Percentiles rank a stretch among this genome's conserved stretches.
phyloP scores from a whole-genome alignment of 2,888 invertebrate genomes.

The Cephus runcator region DNA sequence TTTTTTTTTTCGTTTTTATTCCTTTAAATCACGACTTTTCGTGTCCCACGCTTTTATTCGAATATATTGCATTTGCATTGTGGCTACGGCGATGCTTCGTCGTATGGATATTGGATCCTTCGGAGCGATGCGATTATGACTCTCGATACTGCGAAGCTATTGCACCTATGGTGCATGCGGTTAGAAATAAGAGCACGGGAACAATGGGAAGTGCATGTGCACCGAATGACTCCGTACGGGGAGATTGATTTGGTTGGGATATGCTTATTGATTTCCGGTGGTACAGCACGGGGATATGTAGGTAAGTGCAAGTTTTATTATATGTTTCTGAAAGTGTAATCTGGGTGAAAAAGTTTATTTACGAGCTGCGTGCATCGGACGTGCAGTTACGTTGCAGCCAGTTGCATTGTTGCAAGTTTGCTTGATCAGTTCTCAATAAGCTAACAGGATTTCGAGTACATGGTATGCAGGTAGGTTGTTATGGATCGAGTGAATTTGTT shows the following conservation, averaged over 20 bases:
- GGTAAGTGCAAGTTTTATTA: not conserved
- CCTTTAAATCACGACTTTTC: not conserved
- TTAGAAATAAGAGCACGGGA: not conserved
- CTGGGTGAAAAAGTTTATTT: not conserved
- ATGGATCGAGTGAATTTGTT: not conserved
- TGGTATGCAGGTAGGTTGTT: not conserved
- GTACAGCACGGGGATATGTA: not conserved
- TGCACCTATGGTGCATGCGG: not conserved
- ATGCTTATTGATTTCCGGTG: not conserved
- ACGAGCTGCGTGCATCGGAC: not conserved
- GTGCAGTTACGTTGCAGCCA: not conserved
- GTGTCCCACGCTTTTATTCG: not conserved
- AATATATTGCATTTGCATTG: not conserved
- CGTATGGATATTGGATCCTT: not conserved
- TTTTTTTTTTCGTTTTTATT: not conserved
- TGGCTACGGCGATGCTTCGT: not conserved
- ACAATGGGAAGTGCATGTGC: not conserved
- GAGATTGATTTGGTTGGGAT: not conserved
- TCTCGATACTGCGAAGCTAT: not conserved
- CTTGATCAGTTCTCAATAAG: not conserved
- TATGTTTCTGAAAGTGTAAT: not conserved
- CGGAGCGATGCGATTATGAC: not conserved
- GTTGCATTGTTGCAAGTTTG: not conserved
- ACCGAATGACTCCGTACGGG: not conserved
- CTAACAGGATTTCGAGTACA: not conserved